Conservation (phyloP, 2,797 vertebrate genomes). For the Ispidina picta region DNA sequence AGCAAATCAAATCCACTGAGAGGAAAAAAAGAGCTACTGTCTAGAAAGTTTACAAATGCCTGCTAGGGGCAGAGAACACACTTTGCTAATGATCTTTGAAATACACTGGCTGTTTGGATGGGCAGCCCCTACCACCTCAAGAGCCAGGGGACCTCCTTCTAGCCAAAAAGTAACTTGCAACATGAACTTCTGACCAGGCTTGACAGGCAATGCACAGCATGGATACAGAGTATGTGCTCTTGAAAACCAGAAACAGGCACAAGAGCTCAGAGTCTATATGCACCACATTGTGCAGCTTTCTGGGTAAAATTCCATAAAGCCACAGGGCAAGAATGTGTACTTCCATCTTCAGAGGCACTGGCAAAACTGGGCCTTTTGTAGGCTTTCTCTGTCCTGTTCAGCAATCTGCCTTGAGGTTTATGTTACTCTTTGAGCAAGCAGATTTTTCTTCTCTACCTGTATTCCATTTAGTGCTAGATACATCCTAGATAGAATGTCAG, state of each 20-base stretch:
- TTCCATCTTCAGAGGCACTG: neutral
- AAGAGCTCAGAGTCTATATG: neutral
- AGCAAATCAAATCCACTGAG: neutral
- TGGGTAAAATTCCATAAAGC: neutral
- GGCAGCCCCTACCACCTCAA: neutral
- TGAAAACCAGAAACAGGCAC: neutral
- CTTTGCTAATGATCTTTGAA: neutral
- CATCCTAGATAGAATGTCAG: neutral
- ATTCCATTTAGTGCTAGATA: neutral
- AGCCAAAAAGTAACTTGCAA: neutral
- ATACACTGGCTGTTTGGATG: neutral
- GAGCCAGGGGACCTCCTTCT: neutral
- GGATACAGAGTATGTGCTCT: neutral
- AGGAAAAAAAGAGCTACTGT: neutral
- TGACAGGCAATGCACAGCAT: neutral
- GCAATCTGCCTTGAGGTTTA: neutral
- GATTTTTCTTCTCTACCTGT: neutral
- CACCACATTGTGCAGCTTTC: neutral
- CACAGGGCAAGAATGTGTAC: neutral
- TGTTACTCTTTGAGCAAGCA: neutral
- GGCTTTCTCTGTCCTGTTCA: neutral
- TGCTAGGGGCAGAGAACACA: neutral
- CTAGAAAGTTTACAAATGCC: neutral
- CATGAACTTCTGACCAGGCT: neutral
- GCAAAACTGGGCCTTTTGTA: neutral